These are phyloP conservation scores for Mesaphorura yosii DNA, from an alignment of 1,140 invertebrate genomes.

Conservation along the genomic window DNA sequence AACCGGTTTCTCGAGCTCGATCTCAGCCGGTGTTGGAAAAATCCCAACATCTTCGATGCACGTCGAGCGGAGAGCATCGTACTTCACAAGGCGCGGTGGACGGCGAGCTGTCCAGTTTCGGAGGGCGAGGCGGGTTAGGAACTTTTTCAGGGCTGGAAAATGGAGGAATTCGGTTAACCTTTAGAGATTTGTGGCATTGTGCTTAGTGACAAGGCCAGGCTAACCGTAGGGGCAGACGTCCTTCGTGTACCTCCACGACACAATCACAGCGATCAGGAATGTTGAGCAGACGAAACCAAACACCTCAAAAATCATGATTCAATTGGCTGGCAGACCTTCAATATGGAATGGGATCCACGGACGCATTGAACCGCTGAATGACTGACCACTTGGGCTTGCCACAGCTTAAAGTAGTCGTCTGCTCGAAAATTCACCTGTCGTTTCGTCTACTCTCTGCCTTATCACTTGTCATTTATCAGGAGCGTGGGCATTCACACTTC, in stretches of 20 bases:
- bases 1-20: constrained; percentile 2
- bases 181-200: neutral
- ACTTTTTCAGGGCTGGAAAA: constrained; percentile 14
- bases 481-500: no score
- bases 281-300: constrained; percentile 14
- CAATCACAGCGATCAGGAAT: constrained; percentile 8
- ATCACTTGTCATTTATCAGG: no score
- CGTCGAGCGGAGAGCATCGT: constrained; percentile 1
- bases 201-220: no score
- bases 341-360: no score
- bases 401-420: no score
- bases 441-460: no score
- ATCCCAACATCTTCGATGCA: constrained; percentile 4
- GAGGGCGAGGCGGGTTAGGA: constrained; percentile 6
- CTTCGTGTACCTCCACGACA: constrained; percentile 12
- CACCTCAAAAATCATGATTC: constrained; percentile 10
- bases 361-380: no score
- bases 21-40: constrained; percentile 10
- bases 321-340: no score
- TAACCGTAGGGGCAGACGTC: constrained; percentile 23
- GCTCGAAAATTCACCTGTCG: no score
- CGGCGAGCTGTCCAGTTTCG: constrained; percentile 18
- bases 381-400: no score
- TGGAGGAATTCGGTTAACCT: neutral
- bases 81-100: neutral